Conservation (phyloP, 2,888 invertebrate genomes). For the Lypha dubia region DNA sequence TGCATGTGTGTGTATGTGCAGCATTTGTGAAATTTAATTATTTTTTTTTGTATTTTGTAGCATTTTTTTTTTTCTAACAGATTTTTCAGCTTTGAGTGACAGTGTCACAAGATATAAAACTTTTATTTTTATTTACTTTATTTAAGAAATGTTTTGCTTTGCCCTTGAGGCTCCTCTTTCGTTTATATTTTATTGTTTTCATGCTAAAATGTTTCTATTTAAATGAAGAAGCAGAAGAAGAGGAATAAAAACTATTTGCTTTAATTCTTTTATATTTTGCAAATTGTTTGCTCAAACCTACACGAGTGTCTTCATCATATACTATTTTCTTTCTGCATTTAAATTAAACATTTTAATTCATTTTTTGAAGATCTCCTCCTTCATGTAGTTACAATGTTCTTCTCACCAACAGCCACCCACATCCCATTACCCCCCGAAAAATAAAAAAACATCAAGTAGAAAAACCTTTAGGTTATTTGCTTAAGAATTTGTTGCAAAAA, state of each 20-base stretch:
- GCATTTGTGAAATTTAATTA: background rate
- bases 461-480: slow-evolving; percentile 54
- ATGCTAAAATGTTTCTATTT: slow-evolving; percentile 29
- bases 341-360: slow-evolving; percentile 50
- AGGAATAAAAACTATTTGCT: slow-evolving; percentile 15
- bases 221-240: background rate
- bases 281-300: slow-evolving; percentile 1
- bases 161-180: background rate
- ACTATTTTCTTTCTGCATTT: slow-evolving; percentile 26
- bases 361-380: background rate
- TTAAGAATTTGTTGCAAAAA: slow-evolving; percentile 49
- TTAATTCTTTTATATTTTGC: slow-evolving; percentile 1
- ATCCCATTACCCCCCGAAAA: too few species aligned
- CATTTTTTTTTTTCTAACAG: background rate
- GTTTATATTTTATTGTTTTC: slow-evolving; percentile 23
- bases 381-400: background rate
- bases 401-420: too few species aligned
- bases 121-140: slow-evolving; percentile 11
- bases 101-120: slow-evolving; percentile 12
- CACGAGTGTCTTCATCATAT: slow-evolving; percentile 4
- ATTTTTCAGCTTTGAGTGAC: slow-evolving; percentile 20
- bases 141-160: slow-evolving; percentile 15
- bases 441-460: slow-evolving; percentile 14
- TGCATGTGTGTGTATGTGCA: background rate
- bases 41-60: background rate